Evolutionary conservation across 1,140 invertebrate species (phyloP).

Genomic region (Steinernema khuongi): DNA sequence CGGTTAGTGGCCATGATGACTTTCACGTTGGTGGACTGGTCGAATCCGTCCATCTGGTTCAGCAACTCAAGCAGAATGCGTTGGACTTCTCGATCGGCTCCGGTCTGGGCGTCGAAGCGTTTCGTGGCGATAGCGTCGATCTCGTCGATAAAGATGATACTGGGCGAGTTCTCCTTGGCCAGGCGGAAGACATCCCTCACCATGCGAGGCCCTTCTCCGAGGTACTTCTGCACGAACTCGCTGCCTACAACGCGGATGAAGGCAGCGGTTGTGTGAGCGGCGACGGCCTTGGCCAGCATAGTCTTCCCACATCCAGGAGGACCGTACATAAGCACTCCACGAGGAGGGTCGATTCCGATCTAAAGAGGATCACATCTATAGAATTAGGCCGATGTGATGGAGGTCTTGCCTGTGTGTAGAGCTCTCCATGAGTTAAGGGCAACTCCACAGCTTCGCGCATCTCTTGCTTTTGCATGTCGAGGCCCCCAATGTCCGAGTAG

Average conservation of each 20-base stretch:
- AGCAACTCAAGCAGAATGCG: constrained; percentile 91
- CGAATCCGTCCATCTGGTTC: constrained; percentile 99
- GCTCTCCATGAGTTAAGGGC: constrained; percentile 92
- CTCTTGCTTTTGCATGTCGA: constrained; percentile 99
- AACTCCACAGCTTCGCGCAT: constrained; percentile 96
- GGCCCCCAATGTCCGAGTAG: constrained; percentile 95
- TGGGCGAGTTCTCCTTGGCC: constrained; percentile 97
- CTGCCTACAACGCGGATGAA: constrained; percentile 98
- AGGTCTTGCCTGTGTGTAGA: constrained; percentile 97
- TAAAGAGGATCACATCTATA: constrained; percentile 24
- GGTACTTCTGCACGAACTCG: constrained; percentile 98
- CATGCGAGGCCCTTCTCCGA: constrained; percentile 98
- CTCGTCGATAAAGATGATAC: constrained; percentile 71
- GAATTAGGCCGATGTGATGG: constrained; percentile 61
- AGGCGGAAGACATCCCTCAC: constrained; percentile 96
- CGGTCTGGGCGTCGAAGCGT: constrained; percentile 61
- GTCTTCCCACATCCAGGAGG: constrained; percentile 93
- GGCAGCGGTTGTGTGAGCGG: constrained; percentile 67
- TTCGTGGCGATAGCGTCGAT: constrained; percentile 49
- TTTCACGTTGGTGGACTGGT: constrained; percentile 99
- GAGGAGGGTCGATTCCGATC: constrained; percentile 70
- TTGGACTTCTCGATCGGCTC: constrained; percentile 94
- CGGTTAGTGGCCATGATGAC: constrained; percentile 99
- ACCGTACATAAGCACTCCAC: constrained; percentile 96
- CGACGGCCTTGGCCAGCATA: constrained; percentile 91